Evolutionary conservation across 2,888 invertebrate species (phyloP), one percentile per base, ranked within the genome.

Genomic region (Selenia dentaria): DNA sequence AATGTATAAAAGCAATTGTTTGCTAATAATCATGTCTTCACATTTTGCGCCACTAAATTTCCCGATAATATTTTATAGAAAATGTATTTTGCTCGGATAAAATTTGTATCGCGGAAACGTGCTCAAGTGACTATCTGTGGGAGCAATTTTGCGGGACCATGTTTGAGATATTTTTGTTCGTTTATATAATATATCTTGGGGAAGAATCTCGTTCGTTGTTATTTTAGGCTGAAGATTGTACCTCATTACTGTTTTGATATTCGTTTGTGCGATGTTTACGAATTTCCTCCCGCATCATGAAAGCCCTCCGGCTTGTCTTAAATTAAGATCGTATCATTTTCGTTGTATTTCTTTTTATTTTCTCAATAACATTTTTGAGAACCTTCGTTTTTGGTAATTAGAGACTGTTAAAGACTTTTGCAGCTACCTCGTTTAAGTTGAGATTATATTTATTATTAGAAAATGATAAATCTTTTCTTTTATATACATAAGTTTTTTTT

Each of bases 211-310:
- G 10, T 26, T 28, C 28, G 22, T 28, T 33, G 20, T 31, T 38
- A 43, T 29, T 37, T 39, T 39, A 16, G 25, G 29, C 33, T 35
- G 6, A 62, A 72, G 64, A 59, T 66, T 61, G 54, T 54, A 59
- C 67, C 70, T 79, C 74, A 75, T 77, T 79, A 77, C 60, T 56
- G 64, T 69, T 66, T 59, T 58, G 57, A 42, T 57, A 64, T 67
- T 63, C 56, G 59, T 60, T 70, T 64, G 61, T 57, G 47, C 45
- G 35, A 53, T 54, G 42, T 57, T 55, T 54, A 41, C 51, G 35
- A 26, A 29, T 40, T 35, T 46, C 27, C 20, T 18, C 9, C 22
- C 25, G 34, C 16, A 46, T 40, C 40, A 40, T 26, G 20, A 46
- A 31, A 8, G 25, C 25, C 50, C 48, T 32, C 9, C 18, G 46